Percentiles rank a stretch among this genome's conserved stretches.
Conservation (phyloP, 2,888 invertebrate genomes). For the Neoaliturus tenellus region DNA sequence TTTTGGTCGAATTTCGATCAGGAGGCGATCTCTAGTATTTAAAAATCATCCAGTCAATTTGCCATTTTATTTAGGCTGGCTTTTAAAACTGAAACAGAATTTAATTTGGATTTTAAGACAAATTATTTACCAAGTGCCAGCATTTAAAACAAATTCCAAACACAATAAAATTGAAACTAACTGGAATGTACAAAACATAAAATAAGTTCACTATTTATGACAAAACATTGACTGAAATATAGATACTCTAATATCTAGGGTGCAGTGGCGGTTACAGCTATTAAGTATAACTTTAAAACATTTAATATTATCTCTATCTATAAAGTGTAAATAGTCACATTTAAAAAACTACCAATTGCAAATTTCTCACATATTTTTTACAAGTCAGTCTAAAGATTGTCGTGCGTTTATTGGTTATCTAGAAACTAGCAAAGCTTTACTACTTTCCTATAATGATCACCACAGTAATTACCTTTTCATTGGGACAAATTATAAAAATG, state of each 20-base stretch:
- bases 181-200: neutral
- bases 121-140: too few species aligned
- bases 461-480: too few species aligned
- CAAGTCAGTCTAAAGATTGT: neutral
- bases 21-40: too few species aligned
- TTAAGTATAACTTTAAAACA: neutral
- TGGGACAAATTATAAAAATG: too few species aligned
- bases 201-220: neutral
- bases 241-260: neutral
- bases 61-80: too few species aligned
- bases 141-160: too few species aligned
- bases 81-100: too few species aligned
- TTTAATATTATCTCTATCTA: neutral
- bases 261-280: constrained; percentile 11
- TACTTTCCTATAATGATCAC: too few species aligned
- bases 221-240: neutral
- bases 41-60: too few species aligned
- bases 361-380: neutral
- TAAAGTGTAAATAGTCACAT: neutral
- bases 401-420: neutral
- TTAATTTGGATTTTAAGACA: too few species aligned
- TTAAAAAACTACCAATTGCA: neutral
- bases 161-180: neutral
- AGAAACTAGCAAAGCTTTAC: too few species aligned
- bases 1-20: too few species aligned